A percentile compares a stretch with the other conserved stretches of the same genome.
These are phyloP conservation scores for Sylvilagus floridanus DNA, from an alignment of 2,797 vertebrate species.

Conservation along the genomic window DNA sequence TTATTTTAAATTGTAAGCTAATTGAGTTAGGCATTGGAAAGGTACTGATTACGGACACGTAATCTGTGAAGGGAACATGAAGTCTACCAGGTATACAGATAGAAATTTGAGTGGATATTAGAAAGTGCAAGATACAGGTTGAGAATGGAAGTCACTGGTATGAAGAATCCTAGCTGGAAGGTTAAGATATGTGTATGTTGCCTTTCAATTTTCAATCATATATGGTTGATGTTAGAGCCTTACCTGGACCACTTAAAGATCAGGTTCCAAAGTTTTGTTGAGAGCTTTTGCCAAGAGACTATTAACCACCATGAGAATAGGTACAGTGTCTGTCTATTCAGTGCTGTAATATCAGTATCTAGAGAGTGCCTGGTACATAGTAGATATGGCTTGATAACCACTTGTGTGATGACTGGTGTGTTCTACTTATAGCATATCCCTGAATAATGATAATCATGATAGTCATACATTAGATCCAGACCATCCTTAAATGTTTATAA, in stretches of 20 bases:
- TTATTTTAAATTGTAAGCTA: slow-evolving; percentile 3
- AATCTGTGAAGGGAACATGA: neutral
- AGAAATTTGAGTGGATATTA: neutral
- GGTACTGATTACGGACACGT: too few relatives aligned
- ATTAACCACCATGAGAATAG: neutral
- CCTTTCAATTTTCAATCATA: neutral
- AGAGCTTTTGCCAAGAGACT: neutral
- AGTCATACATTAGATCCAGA: neutral
- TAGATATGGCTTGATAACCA: neutral
- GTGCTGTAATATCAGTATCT: neutral
- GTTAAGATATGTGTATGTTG: too few relatives aligned
- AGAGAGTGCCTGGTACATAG: neutral
- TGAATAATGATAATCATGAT: neutral
- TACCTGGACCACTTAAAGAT: neutral
- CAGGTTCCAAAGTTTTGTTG: neutral
- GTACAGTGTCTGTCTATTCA: neutral
- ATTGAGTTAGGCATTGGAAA: neutral
- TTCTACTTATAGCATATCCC: neutral
- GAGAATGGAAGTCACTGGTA: neutral
- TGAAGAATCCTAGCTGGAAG: neutral
- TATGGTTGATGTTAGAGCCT: neutral
- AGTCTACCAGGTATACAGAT: too few relatives aligned
- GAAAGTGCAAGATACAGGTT: neutral
- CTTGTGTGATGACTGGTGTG: neutral
- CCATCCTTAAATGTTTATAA: neutral